Evolutionary conservation across 2,888 invertebrate genomes (phyloP).

Genomic region (Papilio demoleus): DNA sequence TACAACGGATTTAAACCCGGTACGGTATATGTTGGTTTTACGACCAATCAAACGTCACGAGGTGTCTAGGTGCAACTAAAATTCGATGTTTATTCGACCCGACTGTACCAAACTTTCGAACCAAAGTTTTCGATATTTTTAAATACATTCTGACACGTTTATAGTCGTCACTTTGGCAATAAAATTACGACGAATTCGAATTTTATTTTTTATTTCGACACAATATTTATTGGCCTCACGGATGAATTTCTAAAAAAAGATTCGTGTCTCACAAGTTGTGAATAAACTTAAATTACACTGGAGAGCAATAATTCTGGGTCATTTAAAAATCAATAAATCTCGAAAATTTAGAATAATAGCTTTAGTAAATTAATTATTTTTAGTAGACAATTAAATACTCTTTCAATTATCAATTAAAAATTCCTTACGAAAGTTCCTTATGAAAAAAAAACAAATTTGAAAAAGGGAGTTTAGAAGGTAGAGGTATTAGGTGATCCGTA

Average conservation of each 20-base stretch:
- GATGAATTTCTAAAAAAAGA: slow-evolving; percentile 1
- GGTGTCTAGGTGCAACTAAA: slow-evolving; percentile 28
- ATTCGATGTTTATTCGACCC: slow-evolving; percentile 31
- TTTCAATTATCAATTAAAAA: no score
- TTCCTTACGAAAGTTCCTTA: no score
- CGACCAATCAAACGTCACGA: slow-evolving; percentile 25
- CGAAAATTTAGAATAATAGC: no score
- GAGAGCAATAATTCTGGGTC: no score
- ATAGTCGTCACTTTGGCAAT: slow-evolving; percentile 14
- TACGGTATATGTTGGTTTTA: slow-evolving; percentile 29
- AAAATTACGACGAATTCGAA: slow-evolving; percentile 3
- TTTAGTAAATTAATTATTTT: no score
- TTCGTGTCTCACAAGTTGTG: background rate
- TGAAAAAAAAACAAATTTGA: no score
- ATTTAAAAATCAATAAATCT: no score
- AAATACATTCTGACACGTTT: slow-evolving; percentile 31
- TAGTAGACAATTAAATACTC: no score
- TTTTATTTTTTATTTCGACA: background rate
- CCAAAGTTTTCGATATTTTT: slow-evolving; percentile 28
- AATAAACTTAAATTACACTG: background rate
- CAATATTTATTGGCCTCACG: background rate
- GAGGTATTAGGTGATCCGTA: no score
- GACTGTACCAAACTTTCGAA: slow-evolving; percentile 27
- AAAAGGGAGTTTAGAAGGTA: no score
- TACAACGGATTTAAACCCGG: slow-evolving; percentile 28